Conservation (phyloP, 92 coral and sea anemone species). For the Paramuricea clavata region DNA sequence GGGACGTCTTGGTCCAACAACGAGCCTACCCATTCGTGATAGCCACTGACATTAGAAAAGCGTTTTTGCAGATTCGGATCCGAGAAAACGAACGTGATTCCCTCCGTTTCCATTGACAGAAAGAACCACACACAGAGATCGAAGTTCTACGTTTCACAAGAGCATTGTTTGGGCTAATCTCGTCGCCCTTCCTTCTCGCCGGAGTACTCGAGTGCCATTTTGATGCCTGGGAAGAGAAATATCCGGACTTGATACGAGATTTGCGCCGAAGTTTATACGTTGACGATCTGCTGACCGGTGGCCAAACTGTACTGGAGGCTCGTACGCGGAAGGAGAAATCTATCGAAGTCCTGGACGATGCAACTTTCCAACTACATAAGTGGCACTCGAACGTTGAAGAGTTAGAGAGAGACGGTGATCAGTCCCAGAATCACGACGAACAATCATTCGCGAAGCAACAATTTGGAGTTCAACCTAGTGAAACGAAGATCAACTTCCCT, state of each 20-base stretch:
- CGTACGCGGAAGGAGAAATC: neutral
- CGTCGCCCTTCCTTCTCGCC: conserved; percentile 2
- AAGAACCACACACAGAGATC: too few relatives aligned
- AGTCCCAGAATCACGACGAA: neutral
- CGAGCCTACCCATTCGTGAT: neutral
- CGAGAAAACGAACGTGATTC: too few relatives aligned
- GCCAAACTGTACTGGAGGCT: neutral
- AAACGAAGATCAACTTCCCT: neutral
- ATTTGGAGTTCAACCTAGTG: neutral
- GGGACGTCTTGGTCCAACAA: conserved; percentile 24
- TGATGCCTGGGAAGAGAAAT: conserved; percentile 6
- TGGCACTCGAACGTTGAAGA: neutral
- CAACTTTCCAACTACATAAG: neutral
- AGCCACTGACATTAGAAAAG: conserved; percentile 1
- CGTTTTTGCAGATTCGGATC: too few relatives aligned
- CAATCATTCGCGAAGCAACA: neutral
- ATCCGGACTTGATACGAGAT: conserved; percentile 1
- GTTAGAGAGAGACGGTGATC: neutral
- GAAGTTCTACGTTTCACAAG: conserved; percentile 4
- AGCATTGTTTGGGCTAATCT: conserved; percentile 11
- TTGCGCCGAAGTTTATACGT: neutral
- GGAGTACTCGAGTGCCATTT: conserved; percentile 6
- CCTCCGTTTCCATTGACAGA: too few relatives aligned
- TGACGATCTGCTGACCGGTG: neutral
- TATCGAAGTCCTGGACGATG: neutral